A percentile compares a stretch with the other conserved stretches of the same genome.
These are phyloP conservation scores for Catocala fraxini DNA, from an alignment of 2,888 invertebrate species.

Conservation along the genomic window DNA sequence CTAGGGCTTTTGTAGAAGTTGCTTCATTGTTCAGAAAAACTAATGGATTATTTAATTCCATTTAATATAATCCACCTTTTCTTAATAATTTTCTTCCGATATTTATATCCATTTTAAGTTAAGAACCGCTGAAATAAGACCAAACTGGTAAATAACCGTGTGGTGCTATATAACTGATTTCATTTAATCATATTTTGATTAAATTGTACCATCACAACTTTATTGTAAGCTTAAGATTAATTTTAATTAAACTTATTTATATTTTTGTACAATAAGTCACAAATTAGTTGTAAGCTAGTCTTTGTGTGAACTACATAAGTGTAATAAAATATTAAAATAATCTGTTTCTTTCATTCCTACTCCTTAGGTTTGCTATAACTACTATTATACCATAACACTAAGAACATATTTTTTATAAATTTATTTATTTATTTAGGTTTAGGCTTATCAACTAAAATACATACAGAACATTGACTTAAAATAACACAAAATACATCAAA, in stretches of 20 bases:
- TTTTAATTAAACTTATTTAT: conserved; percentile 73
- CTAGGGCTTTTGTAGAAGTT: not conserved
- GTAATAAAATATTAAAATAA: conserved; percentile 61
- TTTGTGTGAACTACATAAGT: conserved; percentile 70
- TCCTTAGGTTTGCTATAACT: too few relatives aligned
- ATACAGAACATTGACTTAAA: too few relatives aligned
- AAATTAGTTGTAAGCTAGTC: conserved; percentile 87
- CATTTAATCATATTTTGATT: conserved; percentile 32
- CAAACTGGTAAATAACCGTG: conserved; percentile 20
- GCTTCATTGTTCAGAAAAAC: not conserved
- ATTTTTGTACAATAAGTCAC: conserved; percentile 81
- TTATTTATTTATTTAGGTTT: too few relatives aligned
- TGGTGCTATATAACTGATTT: conserved; percentile 33
- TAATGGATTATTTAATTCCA: not conserved
- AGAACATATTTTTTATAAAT: too few relatives aligned
- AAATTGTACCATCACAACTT: conserved; percentile 47
- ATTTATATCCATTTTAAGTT: conserved; percentile 12
- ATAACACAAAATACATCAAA: too few relatives aligned
- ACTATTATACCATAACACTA: too few relatives aligned
- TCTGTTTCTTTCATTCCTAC: conserved; percentile 27
- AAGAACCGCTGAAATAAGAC: conserved; percentile 32
- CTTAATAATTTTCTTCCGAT: conserved; percentile 4
- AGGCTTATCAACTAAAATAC: too few relatives aligned
- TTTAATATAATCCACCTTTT: conserved; percentile 1
- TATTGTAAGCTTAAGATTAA: conserved; percentile 55